These are phyloP conservation scores for Marisa cornuarietis DNA, from an alignment of 1,140 invertebrate species.

Conservation along the genomic window DNA sequence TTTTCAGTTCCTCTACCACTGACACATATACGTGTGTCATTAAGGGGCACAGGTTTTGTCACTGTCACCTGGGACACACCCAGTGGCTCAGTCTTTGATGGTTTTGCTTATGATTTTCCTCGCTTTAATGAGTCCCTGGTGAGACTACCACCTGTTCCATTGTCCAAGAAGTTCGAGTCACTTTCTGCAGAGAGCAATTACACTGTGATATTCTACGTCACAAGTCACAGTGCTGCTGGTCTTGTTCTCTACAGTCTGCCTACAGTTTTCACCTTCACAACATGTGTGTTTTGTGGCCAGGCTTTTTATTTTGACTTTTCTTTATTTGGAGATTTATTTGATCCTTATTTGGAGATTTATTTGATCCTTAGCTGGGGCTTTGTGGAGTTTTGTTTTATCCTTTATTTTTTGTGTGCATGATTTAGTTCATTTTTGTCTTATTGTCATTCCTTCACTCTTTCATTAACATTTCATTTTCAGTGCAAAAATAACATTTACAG, in stretches of 20 bases:
- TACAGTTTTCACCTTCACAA: slow-evolving; percentile 29
- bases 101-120: slow-evolving; percentile 29
- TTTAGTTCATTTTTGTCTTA: not conserved
- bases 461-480: too few relatives aligned
- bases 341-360: not conserved
- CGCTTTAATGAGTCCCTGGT: slow-evolving; percentile 19
- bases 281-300: slow-evolving; percentile 24
- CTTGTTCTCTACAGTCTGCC: slow-evolving; percentile 21
- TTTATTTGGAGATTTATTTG: not conserved
- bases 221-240: slow-evolving; percentile 12
- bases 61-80: slow-evolving; percentile 38
- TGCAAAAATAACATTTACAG: too few relatives aligned
- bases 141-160: slow-evolving; percentile 7
- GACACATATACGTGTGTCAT: slow-evolving; percentile 24
- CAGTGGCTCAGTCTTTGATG: slow-evolving; percentile 20
- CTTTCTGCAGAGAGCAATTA: slow-evolving; percentile 30
- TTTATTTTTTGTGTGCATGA: not conserved
- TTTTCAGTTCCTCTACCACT: slow-evolving; percentile 43
- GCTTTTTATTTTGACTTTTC: not conserved
- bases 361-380: not conserved
- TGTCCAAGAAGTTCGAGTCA: slow-evolving; percentile 16
- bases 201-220: slow-evolving; percentile 24
- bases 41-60: slow-evolving; percentile 32
- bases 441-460: too few relatives aligned
- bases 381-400: not conserved